Percentiles rank a stretch among this genome's conserved stretches.
Evolutionary conservation across 2,797 vertebrate genomes (phyloP).

Genomic region (Enoplosus armatus): DNA sequence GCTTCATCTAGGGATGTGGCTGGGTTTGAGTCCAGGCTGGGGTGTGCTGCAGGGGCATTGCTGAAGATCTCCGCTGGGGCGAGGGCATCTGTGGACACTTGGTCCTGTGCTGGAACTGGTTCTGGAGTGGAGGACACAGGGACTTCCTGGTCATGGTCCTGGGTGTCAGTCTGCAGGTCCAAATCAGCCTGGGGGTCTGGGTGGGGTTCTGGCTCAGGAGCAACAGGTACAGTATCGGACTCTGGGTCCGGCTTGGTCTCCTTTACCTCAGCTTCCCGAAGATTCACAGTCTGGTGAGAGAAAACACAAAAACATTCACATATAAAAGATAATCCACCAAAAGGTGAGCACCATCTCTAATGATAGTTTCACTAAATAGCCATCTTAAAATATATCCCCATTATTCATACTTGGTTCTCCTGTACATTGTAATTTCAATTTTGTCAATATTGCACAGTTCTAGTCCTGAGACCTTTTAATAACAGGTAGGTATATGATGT

Average conservation of each 20-base stretch:
- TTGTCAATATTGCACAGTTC: no score
- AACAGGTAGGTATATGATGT: background rate
- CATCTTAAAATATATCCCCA: background rate
- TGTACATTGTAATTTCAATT: no score
- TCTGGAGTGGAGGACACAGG: slow-evolving; percentile 39
- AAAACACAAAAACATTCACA: background rate
- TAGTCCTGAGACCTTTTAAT: background rate
- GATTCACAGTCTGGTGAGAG: slow-evolving; percentile 84
- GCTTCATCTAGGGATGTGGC: slow-evolving; percentile 83
- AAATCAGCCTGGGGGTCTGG: slow-evolving; percentile 55
- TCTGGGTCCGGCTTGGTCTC: slow-evolving; percentile 61
- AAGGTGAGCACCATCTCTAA: background rate
- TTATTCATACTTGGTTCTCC: no score
- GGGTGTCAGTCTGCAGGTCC: slow-evolving; percentile 51
- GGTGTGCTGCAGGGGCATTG: slow-evolving; percentile 65
- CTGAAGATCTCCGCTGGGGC: slow-evolving; percentile 66
- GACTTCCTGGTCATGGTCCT: slow-evolving; percentile 55
- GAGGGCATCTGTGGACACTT: slow-evolving; percentile 61
- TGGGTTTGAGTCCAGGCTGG: slow-evolving; percentile 74
- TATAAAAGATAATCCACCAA: background rate
- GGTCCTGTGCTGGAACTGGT: slow-evolving; percentile 74
- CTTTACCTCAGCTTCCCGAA: slow-evolving; percentile 72
- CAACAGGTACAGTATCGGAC: slow-evolving; percentile 49
- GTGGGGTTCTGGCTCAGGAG: slow-evolving; percentile 67
- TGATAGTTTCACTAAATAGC: background rate